Percentiles rank a stretch among this genome's conserved stretches.
These are phyloP conservation scores for Phocides pigmalion DNA, from an alignment of 1,140 invertebrate species.

Conservation along the genomic window DNA sequence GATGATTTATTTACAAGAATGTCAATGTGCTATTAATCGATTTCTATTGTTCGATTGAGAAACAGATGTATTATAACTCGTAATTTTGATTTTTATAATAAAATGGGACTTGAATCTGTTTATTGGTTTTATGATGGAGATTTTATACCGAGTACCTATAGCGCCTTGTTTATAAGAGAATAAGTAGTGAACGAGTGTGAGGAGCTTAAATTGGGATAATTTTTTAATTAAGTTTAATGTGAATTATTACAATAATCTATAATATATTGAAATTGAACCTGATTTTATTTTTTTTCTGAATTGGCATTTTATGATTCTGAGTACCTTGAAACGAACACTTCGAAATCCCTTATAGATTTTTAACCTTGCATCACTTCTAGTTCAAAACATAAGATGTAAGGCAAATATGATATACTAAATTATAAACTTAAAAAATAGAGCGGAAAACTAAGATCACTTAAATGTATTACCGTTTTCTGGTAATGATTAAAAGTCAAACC, in stretches of 20 bases:
- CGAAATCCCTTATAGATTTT: background rate
- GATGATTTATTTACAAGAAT: conserved; percentile 78
- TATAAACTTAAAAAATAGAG: background rate
- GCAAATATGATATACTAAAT: background rate
- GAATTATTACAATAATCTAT: conserved; percentile 84
- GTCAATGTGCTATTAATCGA: conserved; percentile 81
- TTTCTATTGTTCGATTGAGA: conserved; percentile 82
- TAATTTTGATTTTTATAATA: conserved; percentile 84
- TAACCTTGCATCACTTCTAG: background rate
- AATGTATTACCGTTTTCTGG: too few relatives aligned
- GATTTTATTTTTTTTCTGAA: conserved; percentile 81
- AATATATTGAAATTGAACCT: conserved; percentile 84
- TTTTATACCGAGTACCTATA: conserved; percentile 82
- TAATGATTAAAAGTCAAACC: too few relatives aligned
- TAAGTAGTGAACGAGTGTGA: conserved; percentile 66
- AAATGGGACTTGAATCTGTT: conserved; percentile 84
- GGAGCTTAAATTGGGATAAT: conserved; percentile 81
- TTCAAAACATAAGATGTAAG: background rate
- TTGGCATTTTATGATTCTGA: conserved; percentile 73
- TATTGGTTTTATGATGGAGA: conserved; percentile 83
- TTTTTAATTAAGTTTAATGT: conserved; percentile 83
- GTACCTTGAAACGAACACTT: conserved; percentile 42
- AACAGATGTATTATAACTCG: conserved; percentile 83
- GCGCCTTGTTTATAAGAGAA: conserved; percentile 73
- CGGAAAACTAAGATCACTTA: too few relatives aligned